phyloP scores from a whole-genome alignment of 2,797 vertebrate species.

The Hipposideros larvatus region DNA sequence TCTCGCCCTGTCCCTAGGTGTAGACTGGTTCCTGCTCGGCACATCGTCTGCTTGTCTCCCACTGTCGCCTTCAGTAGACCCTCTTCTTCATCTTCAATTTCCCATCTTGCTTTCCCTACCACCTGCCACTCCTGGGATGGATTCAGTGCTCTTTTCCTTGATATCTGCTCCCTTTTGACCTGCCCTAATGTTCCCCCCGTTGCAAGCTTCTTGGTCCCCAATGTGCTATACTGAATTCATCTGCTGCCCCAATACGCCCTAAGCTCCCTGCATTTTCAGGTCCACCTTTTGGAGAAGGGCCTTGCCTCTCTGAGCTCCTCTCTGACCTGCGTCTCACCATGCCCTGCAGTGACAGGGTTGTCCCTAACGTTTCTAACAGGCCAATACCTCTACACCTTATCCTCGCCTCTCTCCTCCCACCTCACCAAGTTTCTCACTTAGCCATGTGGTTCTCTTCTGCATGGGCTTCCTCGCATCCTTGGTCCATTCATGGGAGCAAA shows the following conservation, averaged over 20 bases:
- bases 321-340: no score
- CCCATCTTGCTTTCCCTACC: neutral
- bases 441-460: no score
- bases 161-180: neutral
- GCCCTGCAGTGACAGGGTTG: no score
- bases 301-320: no score
- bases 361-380: no score
- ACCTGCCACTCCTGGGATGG: neutral
- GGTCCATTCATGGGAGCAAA: no score
- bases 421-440: neutral
- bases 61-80: neutral
- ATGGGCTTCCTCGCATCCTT: neutral
- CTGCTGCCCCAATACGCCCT: neutral
- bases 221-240: accelerated
- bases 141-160: neutral
- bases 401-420: no score
- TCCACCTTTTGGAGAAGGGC: no score
- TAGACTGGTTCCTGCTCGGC: neutral
- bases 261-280: no score
- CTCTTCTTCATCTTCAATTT: neutral
- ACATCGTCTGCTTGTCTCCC: neutral
- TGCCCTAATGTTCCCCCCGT: neutral
- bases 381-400: no score
- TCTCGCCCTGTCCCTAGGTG: neutral
- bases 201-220: neutral